These are phyloP conservation scores for Upupa epops DNA, from an alignment of 2,113 vertebrate genomes.

Conservation along the genomic window DNA sequence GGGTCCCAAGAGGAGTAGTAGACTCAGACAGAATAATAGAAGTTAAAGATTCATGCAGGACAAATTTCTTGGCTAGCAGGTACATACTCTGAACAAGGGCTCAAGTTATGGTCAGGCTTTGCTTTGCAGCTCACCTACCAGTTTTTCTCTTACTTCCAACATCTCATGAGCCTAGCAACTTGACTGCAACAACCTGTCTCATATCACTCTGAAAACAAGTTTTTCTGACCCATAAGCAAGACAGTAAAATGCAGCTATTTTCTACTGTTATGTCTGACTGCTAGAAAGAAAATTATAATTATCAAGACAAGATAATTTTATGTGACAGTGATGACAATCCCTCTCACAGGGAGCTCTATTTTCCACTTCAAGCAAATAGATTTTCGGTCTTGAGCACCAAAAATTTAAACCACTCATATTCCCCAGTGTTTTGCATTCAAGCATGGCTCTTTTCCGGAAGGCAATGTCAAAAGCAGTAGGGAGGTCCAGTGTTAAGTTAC, in stretches of 20 bases:
- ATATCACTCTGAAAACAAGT: not conserved
- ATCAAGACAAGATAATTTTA: not conserved
- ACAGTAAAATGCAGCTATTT: not conserved
- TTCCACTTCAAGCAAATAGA: conserved; percentile 23
- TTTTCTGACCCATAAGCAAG: not conserved
- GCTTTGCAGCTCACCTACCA: not conserved
- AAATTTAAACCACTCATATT: not conserved
- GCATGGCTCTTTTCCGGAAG: not conserved
- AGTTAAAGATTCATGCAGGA: not conserved
- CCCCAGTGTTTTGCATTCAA: not conserved
- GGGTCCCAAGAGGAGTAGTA: not conserved
- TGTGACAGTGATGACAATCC: not conserved
- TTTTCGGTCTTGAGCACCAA: conserved; percentile 10
- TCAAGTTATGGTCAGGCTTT: not conserved
- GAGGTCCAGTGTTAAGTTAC: not conserved
- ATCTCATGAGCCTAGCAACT: not conserved
- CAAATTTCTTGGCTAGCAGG: not conserved
- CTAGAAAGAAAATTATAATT: not conserved
- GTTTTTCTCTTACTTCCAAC: conserved; percentile 1
- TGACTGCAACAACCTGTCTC: not conserved
- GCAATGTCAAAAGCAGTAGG: not conserved
- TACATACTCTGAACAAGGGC: not conserved
- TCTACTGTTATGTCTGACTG: not conserved
- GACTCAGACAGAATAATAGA: not conserved
- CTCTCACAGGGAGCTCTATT: not conserved